phyloP scores from a whole-genome alignment of 2,113 vertebrate genomes.

The Muntiacus muntjak region DNA sequence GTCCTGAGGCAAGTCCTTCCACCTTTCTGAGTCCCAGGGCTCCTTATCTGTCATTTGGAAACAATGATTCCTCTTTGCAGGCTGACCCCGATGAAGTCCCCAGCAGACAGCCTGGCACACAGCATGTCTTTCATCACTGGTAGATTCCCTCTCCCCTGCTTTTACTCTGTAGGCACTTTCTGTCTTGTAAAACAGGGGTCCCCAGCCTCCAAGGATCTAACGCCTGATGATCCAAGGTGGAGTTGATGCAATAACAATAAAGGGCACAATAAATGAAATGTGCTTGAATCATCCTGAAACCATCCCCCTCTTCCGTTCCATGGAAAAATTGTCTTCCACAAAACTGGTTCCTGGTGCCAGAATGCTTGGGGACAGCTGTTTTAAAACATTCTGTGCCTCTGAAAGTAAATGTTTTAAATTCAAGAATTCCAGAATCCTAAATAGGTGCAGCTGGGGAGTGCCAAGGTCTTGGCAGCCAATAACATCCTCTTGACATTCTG shows the following conservation, averaged over 20 bases:
- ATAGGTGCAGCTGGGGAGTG: background rate
- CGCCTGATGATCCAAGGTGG: background rate
- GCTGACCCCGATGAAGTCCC: background rate
- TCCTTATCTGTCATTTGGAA: background rate
- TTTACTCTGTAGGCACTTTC: background rate
- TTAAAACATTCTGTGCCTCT: background rate
- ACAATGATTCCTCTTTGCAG: background rate
- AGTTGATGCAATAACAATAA: background rate
- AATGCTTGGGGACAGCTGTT: background rate
- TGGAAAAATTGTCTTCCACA: background rate
- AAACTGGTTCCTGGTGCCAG: background rate
- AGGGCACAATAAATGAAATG: background rate
- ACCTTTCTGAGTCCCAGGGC: background rate
- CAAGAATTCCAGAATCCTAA: conserved; percentile 31
- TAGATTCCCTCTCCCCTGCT: background rate
- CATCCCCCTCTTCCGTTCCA: background rate
- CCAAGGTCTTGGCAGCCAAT: background rate
- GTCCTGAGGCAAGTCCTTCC: background rate
- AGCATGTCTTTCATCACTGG: background rate
- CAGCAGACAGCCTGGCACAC: background rate
- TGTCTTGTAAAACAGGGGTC: background rate
- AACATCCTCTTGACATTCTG: background rate
- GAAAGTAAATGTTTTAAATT: background rate
- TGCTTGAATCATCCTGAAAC: background rate
- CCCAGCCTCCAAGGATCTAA: background rate